Percentiles rank a stretch among this genome's conserved stretches.
These are phyloP conservation scores for Sipunculus nudus DNA, from an alignment of 2,888 invertebrate genomes.

Conservation along the genomic window DNA sequence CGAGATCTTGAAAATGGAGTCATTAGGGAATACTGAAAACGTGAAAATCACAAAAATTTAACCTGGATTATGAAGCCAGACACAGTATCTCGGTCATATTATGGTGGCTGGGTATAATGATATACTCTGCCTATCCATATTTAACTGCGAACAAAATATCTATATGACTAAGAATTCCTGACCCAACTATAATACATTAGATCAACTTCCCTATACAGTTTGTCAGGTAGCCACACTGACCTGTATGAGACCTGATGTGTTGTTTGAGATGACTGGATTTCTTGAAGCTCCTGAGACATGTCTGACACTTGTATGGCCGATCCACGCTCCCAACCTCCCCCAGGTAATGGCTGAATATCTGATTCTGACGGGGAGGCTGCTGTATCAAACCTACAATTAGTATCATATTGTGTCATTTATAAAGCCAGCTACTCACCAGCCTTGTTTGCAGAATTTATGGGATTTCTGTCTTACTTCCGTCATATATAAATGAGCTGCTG, in stretches of 20 bases:
- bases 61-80: not conserved
- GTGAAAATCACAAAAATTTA: not conserved
- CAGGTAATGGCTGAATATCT: slow-evolving; percentile 52
- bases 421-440: too few species aligned
- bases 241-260: slow-evolving; percentile 68
- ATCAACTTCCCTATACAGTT: not conserved
- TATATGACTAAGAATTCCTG: not conserved
- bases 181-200: not conserved
- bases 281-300: slow-evolving; percentile 69
- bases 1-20: not conserved
- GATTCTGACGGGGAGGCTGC: slow-evolving; percentile 54
- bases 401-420: not conserved
- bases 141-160: not conserved
- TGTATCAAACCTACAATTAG: slow-evolving; percentile 61
- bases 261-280: slow-evolving; percentile 72
- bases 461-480: too few species aligned
- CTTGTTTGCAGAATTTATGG: too few species aligned
- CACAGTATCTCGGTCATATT: too few species aligned
- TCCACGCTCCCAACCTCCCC: slow-evolving; percentile 53
- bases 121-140: not conserved
- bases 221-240: slow-evolving; percentile 35
- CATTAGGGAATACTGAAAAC: not conserved
- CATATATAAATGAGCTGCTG: too few species aligned
- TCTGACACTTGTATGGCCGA: slow-evolving; percentile 67
- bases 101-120: not conserved